These are phyloP conservation scores for Platerodrilus igneus DNA, from an alignment of 2,888 invertebrate genomes.

Conservation along the genomic window DNA sequence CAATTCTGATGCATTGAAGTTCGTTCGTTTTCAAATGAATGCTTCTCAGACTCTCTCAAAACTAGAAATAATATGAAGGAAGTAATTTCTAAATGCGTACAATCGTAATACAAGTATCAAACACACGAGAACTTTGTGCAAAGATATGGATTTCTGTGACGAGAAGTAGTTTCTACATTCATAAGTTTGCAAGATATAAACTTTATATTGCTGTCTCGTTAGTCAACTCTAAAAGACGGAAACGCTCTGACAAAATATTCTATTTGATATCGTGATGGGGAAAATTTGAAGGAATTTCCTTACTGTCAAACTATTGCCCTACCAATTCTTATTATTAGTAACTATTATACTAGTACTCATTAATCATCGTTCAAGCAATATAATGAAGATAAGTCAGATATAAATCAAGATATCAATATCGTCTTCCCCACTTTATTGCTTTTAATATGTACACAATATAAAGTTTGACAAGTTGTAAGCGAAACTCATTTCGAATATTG, in stretches of 20 bases:
- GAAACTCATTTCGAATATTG: constrained; percentile 43
- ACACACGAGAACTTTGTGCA: constrained; percentile 23
- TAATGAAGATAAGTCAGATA: too few relatives aligned
- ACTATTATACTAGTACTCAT: too few relatives aligned
- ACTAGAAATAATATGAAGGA: constrained; percentile 3
- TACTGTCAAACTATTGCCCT: too few relatives aligned
- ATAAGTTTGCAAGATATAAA: constrained; percentile 31
- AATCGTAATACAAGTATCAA: constrained; percentile 25
- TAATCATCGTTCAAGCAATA: too few relatives aligned
- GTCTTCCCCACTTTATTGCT: constrained; percentile 41
- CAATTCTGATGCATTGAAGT: constrained; percentile 10
- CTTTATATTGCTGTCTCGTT: constrained; percentile 29
- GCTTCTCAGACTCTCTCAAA: too few relatives aligned
- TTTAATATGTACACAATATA: constrained; percentile 45
- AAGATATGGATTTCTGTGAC: constrained; percentile 27
- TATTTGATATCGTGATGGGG: constrained; percentile 23
- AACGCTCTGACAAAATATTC: constrained; percentile 30
- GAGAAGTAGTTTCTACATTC: constrained; percentile 24
- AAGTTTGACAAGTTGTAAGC: constrained; percentile 43
- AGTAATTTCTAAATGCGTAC: constrained; percentile 16
- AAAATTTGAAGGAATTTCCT: too few relatives aligned
- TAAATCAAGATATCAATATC: constrained; percentile 20
- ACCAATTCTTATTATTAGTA: too few relatives aligned
- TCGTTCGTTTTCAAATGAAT: too few relatives aligned
- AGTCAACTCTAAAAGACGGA: constrained; percentile 31